Conservation (phyloP, 2,888 invertebrate genomes). For the Drosophila sordidapex region DNA sequence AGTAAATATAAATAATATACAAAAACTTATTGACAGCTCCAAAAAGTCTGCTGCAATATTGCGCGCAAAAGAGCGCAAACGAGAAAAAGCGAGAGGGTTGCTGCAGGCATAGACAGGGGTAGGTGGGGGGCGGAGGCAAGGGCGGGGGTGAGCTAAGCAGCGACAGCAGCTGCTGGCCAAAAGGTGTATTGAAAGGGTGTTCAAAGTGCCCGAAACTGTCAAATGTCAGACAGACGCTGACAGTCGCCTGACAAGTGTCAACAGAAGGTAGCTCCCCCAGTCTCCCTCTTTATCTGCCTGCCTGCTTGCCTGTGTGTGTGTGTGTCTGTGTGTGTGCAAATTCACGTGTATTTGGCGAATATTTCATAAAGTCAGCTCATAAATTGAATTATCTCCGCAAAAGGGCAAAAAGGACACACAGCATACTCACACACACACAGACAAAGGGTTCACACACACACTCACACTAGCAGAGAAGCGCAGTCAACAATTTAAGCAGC, state of each 20-base stretch:
- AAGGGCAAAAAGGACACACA: slow-evolving; percentile 57
- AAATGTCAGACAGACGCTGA: slow-evolving; percentile 73
- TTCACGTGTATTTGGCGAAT: slow-evolving; percentile 53
- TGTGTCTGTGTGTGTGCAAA: slow-evolving; percentile 15
- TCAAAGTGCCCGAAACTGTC: slow-evolving; percentile 67
- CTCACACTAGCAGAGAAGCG: slow-evolving; percentile 5
- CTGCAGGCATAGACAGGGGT: slow-evolving; percentile 1
- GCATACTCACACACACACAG: slow-evolving; percentile 16
- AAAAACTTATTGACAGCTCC: slow-evolving; percentile 71
- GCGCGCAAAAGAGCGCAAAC: slow-evolving; percentile 19
- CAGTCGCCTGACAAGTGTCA: slow-evolving; percentile 78
- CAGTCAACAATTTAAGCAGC: slow-evolving; percentile 41
- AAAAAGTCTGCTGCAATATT: slow-evolving; percentile 67
- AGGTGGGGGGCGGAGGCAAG: neutral
- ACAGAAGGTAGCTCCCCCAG: slow-evolving; percentile 52
- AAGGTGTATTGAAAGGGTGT: slow-evolving; percentile 58
- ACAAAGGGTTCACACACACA: slow-evolving; percentile 29
- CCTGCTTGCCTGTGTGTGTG: slow-evolving; percentile 13
- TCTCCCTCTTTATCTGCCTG: neutral
- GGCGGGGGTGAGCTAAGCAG: slow-evolving; percentile 4
- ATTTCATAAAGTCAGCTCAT: slow-evolving; percentile 66
- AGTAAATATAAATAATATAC: slow-evolving; percentile 55
- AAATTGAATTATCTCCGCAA: slow-evolving; percentile 73
- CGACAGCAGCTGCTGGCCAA: slow-evolving; percentile 52
- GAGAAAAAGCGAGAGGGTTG: slow-evolving; percentile 30